Percentiles rank a stretch among this genome's conserved stretches.
Conservation (phyloP, 2,888 invertebrate genomes). For the Ormyrus pomaceus region DNA sequence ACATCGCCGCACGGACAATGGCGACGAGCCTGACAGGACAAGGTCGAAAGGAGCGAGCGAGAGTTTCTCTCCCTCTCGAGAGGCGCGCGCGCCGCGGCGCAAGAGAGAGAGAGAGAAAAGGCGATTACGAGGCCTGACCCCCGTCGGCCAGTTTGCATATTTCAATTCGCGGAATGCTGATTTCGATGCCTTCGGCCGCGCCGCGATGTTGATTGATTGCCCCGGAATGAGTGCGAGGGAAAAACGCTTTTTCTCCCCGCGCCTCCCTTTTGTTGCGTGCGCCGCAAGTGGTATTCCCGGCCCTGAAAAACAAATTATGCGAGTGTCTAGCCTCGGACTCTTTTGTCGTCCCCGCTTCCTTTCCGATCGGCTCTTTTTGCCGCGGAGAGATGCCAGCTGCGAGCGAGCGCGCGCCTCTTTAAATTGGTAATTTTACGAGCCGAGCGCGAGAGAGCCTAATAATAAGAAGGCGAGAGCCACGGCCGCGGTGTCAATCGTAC, state of each 20-base stretch:
- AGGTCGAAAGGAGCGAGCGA: constrained; percentile 62
- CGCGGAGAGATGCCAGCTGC: neutral
- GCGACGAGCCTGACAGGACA: constrained; percentile 70
- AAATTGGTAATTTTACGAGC: too few species aligned
- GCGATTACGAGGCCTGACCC: constrained; percentile 49
- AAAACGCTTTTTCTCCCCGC: constrained; percentile 33
- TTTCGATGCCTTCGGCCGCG: constrained; percentile 50
- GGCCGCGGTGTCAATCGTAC: too few species aligned
- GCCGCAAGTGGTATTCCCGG: too few species aligned
- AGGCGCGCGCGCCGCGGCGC: constrained; percentile 21
- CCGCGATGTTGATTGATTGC: constrained; percentile 57
- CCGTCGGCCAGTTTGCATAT: constrained; percentile 56
- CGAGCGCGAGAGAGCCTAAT: too few species aligned
- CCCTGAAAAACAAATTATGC: neutral
- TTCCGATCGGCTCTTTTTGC: neutral
- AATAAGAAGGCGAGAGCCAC: too few species aligned
- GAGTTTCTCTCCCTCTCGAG: constrained; percentile 27
- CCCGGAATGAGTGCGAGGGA: constrained; percentile 52
- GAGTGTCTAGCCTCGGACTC: too few species aligned
- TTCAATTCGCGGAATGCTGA: constrained; percentile 58
- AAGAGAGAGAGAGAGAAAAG: constrained; percentile 30
- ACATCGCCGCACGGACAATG: constrained; percentile 68
- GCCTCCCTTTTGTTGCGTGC: neutral
- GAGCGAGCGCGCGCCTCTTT: too few species aligned
- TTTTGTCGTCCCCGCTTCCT: neutral